Evolutionary conservation across 2,888 invertebrate genomes (phyloP), one percentile per base, ranked within the genome.

Genomic region (Orthosia cruda): DNA sequence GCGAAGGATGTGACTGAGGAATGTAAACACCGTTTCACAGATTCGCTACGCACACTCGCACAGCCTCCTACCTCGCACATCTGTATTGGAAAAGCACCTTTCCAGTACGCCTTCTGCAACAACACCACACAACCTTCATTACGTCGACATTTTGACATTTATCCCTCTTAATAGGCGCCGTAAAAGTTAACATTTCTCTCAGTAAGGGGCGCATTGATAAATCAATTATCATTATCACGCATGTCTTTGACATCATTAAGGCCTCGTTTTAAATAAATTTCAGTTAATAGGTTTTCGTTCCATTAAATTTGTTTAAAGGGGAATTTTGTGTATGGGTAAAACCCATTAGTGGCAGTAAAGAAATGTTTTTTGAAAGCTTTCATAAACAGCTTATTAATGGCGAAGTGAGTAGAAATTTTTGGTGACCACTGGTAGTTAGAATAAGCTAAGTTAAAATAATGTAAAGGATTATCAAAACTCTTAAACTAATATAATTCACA

Each of bases 161-260:
- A 91, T 89, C 89, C 87, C 85, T 86, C 85, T 88, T 89, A 91
- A 91, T 88, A 88, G 87, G 81, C 79, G 69, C 58, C 82, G 87
- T 92, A 88, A 91, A 91, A 92, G 89, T 91, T 89, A 89, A 92
- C 81, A 88, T 74, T 50, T 69, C 67, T 71, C 75, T 70, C 82
- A 79, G 85, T 77, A 80, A 52, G 63, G 61, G 47, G 23, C 32
- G 50, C 47, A 77, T 77, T 77, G 71, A 83, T 85, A 83, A 85
- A 85, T 85, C 81, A 81, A 74, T 80, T 77, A 75, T 66, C 67
- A 84, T 77, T 73, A 81, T 74, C 75, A 76, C 62, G 70, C 85
- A 71, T 61, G 71, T 78, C 77, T 83, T 40, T 69, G 59, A 71
- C 67, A 23, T 63, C 77, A 68, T 80, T 83, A 83, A 62, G 65